A percentile compares a stretch with the other conserved stretches of the same genome.
phyloP scores from a whole-genome alignment of 2,797 vertebrate species.

The Orestias chungarensis region DNA sequence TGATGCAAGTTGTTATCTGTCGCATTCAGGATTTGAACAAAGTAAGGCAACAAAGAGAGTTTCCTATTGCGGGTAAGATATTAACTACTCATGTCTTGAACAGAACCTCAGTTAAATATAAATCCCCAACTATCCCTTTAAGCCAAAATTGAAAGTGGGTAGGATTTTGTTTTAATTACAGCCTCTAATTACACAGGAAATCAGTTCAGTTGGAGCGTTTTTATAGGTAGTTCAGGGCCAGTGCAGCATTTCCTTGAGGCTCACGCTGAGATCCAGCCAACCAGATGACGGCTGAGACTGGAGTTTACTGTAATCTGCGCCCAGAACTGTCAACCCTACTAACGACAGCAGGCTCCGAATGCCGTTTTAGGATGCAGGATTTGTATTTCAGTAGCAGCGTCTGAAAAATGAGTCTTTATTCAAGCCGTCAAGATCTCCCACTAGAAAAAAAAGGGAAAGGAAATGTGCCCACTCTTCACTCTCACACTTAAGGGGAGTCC shows the following conservation, averaged over 20 bases:
- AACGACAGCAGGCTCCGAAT: conserved; percentile 34
- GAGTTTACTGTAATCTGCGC: conserved; percentile 53
- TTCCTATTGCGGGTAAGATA: not conserved
- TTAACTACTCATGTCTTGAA: not conserved
- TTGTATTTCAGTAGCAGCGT: conserved; percentile 48
- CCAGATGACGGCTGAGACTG: conserved; percentile 66
- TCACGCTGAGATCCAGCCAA: conserved; percentile 72
- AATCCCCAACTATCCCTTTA: conserved; percentile 5
- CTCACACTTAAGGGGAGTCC: conserved; percentile 34
- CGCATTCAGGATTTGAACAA: not conserved
- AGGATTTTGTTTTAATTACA: conserved; percentile 65
- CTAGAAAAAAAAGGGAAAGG: conserved; percentile 26
- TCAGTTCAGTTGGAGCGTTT: conserved; percentile 66
- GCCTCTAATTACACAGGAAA: conserved; percentile 71
- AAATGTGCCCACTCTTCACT: conserved; percentile 40
- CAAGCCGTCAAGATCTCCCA: conserved; percentile 52
- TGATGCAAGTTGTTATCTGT: not conserved
- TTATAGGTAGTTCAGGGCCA: conserved; percentile 71
- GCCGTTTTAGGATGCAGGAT: conserved; percentile 34
- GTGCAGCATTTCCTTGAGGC: conserved; percentile 70
- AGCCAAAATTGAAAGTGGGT: conserved; percentile 29
- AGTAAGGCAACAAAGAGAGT: not conserved
- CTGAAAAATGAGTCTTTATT: conserved; percentile 36
- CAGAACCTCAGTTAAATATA: not conserved
- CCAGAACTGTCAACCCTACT: conserved; percentile 43